phyloP scores from a whole-genome alignment of 2,113 vertebrate species.

The Pluvianellus socialis region DNA sequence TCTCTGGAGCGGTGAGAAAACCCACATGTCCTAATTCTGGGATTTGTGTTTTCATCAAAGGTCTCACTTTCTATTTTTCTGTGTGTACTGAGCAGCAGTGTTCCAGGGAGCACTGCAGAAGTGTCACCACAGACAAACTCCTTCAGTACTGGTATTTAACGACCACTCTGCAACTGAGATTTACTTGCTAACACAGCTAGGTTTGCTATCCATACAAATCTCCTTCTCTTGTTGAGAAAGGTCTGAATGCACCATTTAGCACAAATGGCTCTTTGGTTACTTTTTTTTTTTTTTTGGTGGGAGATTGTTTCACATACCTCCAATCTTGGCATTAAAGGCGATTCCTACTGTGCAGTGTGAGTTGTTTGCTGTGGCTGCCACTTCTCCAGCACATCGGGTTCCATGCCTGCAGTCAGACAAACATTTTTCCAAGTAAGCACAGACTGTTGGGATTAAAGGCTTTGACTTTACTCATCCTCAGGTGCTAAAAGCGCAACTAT shows the following conservation, averaged over 20 bases:
- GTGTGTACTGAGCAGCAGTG: not conserved
- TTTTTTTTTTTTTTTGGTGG: not conserved
- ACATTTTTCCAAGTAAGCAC: constrained; percentile 64
- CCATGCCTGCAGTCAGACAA: constrained; percentile 88
- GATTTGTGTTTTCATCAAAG: not conserved
- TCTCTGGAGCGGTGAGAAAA: not conserved
- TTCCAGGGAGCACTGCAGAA: not conserved
- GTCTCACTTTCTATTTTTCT: not conserved
- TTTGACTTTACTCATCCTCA: not conserved
- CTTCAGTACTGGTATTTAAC: not conserved
- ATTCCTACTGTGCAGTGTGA: constrained; percentile 97
- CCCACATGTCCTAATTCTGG: not conserved
- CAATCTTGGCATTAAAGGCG: constrained; percentile 96
- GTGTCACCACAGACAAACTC: not conserved
- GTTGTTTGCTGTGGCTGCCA: constrained; percentile 97
- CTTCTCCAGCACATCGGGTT: constrained; percentile 97
- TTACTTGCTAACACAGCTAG: not conserved
- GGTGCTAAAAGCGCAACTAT: not conserved
- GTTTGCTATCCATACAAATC: not conserved
- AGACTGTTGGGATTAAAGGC: not conserved
- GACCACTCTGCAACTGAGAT: not conserved
- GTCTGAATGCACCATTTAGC: not conserved
- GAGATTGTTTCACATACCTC: constrained; percentile 82
- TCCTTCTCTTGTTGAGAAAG: not conserved
- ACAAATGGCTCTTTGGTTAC: not conserved